These are phyloP conservation scores for Exephanes ischioxanthus DNA, from an alignment of 2,888 invertebrate species.

Conservation along the genomic window DNA sequence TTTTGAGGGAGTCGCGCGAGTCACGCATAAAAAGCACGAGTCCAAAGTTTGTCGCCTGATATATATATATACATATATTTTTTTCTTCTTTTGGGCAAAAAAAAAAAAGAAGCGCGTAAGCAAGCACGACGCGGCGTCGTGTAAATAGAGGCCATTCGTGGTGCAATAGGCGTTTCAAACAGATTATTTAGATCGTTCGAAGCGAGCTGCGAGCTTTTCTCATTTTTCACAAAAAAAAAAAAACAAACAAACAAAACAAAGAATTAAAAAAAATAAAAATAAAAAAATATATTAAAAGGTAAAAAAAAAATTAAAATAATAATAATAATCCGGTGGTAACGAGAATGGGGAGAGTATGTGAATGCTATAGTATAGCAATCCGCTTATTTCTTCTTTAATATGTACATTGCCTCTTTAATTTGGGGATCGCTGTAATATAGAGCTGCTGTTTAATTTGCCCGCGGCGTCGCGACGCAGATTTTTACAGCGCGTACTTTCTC, in stretches of 20 bases:
- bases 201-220: conserved; percentile 56
- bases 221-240: conserved; percentile 56
- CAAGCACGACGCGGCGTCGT: conserved; percentile 33
- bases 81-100: conserved; percentile 29
- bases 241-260: not conserved
- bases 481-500: conserved; percentile 75
- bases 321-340: conserved; percentile 63
- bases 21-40: conserved; percentile 15
- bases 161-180: conserved; percentile 35
- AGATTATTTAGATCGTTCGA: conserved; percentile 34
- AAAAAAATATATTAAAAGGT: conserved; percentile 41
- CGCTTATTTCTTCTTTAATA: conserved; percentile 62
- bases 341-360: conserved; percentile 70
- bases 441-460: conserved; percentile 63
- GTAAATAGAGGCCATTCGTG: conserved; percentile 21
- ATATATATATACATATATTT: conserved; percentile 11
- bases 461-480: conserved; percentile 73
- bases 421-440: conserved; percentile 74
- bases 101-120: conserved; percentile 11
- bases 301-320: conserved; percentile 59
- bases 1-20: conserved; percentile 23
- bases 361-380: conserved; percentile 64
- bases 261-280: conserved; percentile 35
- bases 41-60: conserved; percentile 26
- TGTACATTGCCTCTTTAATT: conserved; percentile 68